These are phyloP conservation scores for Byasa hedistus DNA, from an alignment of 2,888 invertebrate species.

Conservation along the genomic window DNA sequence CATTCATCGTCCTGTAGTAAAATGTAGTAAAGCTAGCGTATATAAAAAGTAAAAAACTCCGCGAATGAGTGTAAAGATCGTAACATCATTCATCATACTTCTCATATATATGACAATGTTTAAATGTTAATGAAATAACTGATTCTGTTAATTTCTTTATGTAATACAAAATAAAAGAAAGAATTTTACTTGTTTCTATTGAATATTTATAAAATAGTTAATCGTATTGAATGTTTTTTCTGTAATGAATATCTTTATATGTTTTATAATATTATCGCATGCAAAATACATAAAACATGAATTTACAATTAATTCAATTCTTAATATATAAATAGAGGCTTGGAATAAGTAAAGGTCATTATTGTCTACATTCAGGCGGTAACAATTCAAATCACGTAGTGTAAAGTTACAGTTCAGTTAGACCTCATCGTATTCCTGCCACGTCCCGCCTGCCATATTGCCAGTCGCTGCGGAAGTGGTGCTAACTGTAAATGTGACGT, in stretches of 20 bases:
- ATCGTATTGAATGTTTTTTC: too few relatives aligned
- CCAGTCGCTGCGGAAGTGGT: conserved; percentile 52
- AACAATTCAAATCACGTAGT: conserved; percentile 37
- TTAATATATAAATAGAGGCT: neutral
- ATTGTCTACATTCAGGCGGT: conserved; percentile 3
- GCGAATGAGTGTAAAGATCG: neutral
- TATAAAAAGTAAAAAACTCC: neutral
- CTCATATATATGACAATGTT: too few relatives aligned
- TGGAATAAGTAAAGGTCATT: conserved; percentile 8
- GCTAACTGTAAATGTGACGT: conserved; percentile 57
- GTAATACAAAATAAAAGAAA: too few relatives aligned
- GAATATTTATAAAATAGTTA: too few relatives aligned
- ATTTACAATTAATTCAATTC: neutral
- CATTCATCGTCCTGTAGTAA: neutral
- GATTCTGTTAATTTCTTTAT: too few relatives aligned
- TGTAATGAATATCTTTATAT: neutral
- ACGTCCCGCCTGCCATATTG: conserved; percentile 52
- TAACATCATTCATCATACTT: too few relatives aligned
- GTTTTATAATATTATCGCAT: neutral
- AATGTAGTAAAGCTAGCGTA: neutral
- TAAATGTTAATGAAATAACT: too few relatives aligned
- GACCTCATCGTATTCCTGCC: conserved; percentile 42
- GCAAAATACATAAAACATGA: neutral
- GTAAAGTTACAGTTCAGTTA: conserved; percentile 36
- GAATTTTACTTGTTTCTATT: too few relatives aligned